phyloP scores from a whole-genome alignment of 2,888 invertebrate genomes.

The Deroplatys truncata region DNA sequence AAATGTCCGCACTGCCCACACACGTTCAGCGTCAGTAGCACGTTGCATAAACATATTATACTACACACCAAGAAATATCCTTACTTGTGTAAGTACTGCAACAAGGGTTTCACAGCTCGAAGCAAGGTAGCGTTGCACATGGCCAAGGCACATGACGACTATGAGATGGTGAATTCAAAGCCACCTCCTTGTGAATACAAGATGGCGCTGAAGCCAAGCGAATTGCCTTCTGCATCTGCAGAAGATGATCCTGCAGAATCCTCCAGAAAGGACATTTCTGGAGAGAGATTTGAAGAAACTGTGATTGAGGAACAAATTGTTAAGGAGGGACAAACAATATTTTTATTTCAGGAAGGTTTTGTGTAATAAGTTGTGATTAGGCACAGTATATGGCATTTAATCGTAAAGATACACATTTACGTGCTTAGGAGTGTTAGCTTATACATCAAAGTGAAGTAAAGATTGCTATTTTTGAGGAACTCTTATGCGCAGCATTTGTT shows the following conservation, averaged over 20 bases:
- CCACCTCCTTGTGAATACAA: constrained; percentile 29
- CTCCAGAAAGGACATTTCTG: neutral
- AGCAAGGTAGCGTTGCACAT: constrained; percentile 32
- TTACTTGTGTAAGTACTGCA: constrained; percentile 31
- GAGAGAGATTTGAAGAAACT: neutral
- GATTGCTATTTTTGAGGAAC: too few species aligned
- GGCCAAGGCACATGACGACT: constrained; percentile 29
- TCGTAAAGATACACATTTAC: too few species aligned
- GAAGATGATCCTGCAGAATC: neutral
- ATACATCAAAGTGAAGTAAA: too few species aligned
- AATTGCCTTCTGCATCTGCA: neutral
- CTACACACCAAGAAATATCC: constrained; percentile 34
- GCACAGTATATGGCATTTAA: too few species aligned
- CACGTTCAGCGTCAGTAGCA: constrained; percentile 44
- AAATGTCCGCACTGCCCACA: constrained; percentile 46
- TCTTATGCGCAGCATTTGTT: too few species aligned
- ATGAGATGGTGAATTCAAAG: constrained; percentile 19
- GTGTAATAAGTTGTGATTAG: neutral
- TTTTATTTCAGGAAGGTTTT: neutral
- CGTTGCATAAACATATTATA: constrained; percentile 45
- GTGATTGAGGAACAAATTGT: constrained; percentile 6
- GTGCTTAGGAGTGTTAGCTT: too few species aligned
- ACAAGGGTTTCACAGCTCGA: constrained; percentile 33
- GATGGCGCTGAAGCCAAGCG: constrained; percentile 30
- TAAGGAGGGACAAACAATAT: neutral